A percentile compares a stretch with the other conserved stretches of the same genome.
phyloP scores from a whole-genome alignment of 1,140 invertebrate species.

The Diachasmimorpha longicaudata region DNA sequence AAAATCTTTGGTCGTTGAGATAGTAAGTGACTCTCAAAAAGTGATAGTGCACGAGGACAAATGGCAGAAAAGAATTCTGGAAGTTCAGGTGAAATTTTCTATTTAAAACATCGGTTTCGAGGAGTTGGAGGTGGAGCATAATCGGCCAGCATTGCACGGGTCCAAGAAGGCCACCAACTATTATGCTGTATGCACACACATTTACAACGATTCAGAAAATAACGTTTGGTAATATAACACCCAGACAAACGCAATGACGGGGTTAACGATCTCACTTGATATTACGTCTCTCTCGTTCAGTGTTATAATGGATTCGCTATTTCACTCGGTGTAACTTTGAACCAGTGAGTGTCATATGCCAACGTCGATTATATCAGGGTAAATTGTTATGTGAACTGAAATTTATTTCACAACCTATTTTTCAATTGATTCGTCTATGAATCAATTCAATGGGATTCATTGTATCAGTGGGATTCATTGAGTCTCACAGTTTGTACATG shows the following conservation, averaged over 20 bases:
- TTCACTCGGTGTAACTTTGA: not conserved
- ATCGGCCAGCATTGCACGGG: conserved; percentile 14
- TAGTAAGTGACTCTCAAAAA: too few relatives aligned
- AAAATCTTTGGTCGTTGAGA: too few relatives aligned
- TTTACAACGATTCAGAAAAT: not conserved
- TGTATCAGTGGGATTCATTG: not conserved
- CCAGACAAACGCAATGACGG: conserved; percentile 14
- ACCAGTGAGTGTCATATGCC: not conserved
- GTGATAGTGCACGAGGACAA: too few relatives aligned
- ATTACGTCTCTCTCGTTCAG: conserved; percentile 8
- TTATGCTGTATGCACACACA: not conserved
- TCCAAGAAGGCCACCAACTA: not conserved
- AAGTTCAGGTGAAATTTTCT: too few relatives aligned
- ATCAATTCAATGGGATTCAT: not conserved
- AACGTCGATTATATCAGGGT: not conserved
- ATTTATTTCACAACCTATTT: not conserved
- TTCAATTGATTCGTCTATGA: not conserved
- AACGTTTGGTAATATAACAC: not conserved
- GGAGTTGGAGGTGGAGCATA: conserved; percentile 11
- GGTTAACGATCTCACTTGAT: conserved; percentile 22
- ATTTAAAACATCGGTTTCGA: not conserved
- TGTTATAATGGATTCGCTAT: conserved; percentile 10
- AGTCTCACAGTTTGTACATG: not conserved
- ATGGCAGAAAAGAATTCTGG: too few relatives aligned
- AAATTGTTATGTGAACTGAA: not conserved